Evolutionary conservation across 2,113 vertebrate species (phyloP), one percentile per base, ranked within the genome.

Genomic region (Hippocampus guttulatus): DNA sequence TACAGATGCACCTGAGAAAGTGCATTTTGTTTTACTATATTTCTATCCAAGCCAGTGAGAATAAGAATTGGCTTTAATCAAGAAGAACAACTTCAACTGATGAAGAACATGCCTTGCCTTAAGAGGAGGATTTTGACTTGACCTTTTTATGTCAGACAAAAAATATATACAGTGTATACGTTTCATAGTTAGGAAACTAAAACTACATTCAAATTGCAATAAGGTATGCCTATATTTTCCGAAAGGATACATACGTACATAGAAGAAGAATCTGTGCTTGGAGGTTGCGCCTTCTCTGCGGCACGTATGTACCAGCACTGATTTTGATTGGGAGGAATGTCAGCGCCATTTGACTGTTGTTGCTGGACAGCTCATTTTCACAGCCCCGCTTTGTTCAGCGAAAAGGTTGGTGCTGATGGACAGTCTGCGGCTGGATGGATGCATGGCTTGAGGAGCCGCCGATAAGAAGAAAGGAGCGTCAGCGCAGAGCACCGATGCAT

Each of bases 191-290:
- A n/a, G 21, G 52, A 21, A 54, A 52, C 51, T 54, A n/a, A 2
- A 21, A 54, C 21, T 1, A 9, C 21, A 21, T 21, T 54, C 21
- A 54, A 54, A 61, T 18, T 55, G 67, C 18, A 33, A n/a, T 38
- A 15, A 47, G 62, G 60, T 47, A 43, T 16, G 3, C 33, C 33
- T 33, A 33, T 38, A 38, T 38, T 38, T 38, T 38, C 33, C 6
- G 33, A 38, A 57, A 62, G 58, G 33, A 52, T 11, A 69, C 33
- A 33, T 75, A 61, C 47, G 51, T 68, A 9, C 20, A 57, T 55
- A 8, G 21, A 38, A 38, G 33, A 33, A 33, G 33, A 38, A 38
- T 38, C 33, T 38, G 33, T 38, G 33, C 33, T 38, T 38, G 33
- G 33, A 6, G 33, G 33, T 38, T 38, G 33, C 33, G 33, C 33